These are phyloP conservation scores for Hirtodrosophila alboralis DNA, from an alignment of 2,888 invertebrate species.

Conservation along the genomic window DNA sequence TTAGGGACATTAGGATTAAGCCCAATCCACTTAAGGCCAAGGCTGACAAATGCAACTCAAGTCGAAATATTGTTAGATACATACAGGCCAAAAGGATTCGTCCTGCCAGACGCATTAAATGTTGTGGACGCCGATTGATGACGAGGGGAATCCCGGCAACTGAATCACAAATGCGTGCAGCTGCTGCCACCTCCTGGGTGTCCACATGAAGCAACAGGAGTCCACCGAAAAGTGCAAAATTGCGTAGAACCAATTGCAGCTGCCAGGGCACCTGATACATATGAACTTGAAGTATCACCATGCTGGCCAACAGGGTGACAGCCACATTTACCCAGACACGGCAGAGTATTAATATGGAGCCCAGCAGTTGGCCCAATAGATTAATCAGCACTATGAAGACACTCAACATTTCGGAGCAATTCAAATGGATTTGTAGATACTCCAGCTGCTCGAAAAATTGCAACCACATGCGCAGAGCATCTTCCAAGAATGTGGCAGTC, in stretches of 20 bases:
- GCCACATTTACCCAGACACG: conserved; percentile 27
- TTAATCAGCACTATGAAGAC: conserved; percentile 10
- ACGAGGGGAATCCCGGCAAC: conserved; percentile 23
- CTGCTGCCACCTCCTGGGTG: conserved; percentile 6
- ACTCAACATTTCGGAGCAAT: conserved; percentile 16
- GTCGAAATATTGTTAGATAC: conserved; percentile 30
- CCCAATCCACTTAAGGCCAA: conserved; percentile 20
- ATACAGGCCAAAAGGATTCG: conserved; percentile 32
- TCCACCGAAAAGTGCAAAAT: conserved; percentile 34
- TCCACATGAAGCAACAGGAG: conserved; percentile 39
- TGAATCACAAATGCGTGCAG: not conserved
- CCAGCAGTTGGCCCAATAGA: conserved; percentile 35
- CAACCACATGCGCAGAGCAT: conserved; percentile 33
- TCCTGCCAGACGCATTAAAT: conserved; percentile 39
- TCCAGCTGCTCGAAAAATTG: conserved; percentile 18
- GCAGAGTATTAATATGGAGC: conserved; percentile 19
- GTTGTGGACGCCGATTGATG: conserved; percentile 20
- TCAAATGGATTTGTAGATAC: conserved; percentile 19
- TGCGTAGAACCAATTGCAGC: conserved; percentile 23
- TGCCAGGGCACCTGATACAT: conserved; percentile 10
- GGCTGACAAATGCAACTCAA: conserved; percentile 1
- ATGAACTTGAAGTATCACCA: conserved; percentile 35
- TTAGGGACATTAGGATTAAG: conserved; percentile 21
- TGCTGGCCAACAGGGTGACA: conserved; percentile 16
- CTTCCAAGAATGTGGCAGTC: conserved; percentile 42